Evolutionary conservation across 2,888 invertebrate species (phyloP), one percentile per base, ranked within the genome.

Genomic region (Lordiphosa andalusiaca): DNA sequence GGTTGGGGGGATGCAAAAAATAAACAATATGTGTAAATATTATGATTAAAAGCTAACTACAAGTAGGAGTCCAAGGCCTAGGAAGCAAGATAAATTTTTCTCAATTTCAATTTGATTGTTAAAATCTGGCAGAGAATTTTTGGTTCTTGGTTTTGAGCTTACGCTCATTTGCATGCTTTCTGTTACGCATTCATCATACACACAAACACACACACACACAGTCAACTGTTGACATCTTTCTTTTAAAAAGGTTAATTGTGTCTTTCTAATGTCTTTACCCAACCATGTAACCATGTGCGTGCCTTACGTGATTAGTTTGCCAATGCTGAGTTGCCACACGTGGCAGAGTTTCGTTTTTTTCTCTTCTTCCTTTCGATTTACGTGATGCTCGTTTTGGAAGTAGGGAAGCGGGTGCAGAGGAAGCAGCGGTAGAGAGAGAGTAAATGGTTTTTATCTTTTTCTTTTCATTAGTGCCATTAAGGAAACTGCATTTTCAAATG

Each of bases 241-340:
- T 56, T 33, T 64, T 65, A 50, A 65, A 63, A 65, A 56, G 62
- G 65, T 63, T 64, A 64, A 64, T 62, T 64, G 62, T 62, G 62
- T 62, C 62, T 49, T 40, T 64, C 56, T 62, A 62, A 62, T 62
- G 62, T 56, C 65, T 62, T 64, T 62, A 56, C 56, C 65, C 49
- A 64, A 49, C 49, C 56, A 64, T 56, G 62, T 63, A 64, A 49
- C 49, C 56, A 64, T 56, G 62, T 63, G 66, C 62, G 66, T 62
- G 62, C 23, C 39, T 62, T 50, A 62, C 62, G 62, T 62, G 62
- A 56, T 56, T 23, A 49, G 62, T 49, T 36, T 65, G 19, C 46
- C 37, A 59, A 16, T 37, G 49, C 58, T n/a, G 37, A 12, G 33
- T 56, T 64, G 49, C 42, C 64, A 55, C 65, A 55, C 44, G 49